Base-by-base conservation (phyloP, 2,888 invertebrate genomes). In the Brachylomia viminalis region DNA sequence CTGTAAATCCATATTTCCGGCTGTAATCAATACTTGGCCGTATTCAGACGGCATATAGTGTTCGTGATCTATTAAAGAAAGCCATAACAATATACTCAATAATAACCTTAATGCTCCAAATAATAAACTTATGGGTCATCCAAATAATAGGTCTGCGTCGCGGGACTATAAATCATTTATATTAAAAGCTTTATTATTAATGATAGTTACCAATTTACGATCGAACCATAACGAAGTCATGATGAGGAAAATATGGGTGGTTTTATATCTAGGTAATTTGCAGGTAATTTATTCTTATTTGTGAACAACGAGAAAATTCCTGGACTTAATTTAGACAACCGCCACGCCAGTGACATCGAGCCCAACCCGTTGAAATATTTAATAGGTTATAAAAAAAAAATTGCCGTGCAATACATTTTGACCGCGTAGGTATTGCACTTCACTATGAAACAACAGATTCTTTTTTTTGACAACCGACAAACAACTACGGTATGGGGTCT, bases 71-170 rank as follows among this genome's bases (percentile, higher is more conserved):
- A 74, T 20, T 65, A 27, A 23, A 75, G 17, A 75, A 75, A 47
- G 6, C 13, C 15, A 20, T 56, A 38, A 17, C 20, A 13, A 52
- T 61, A 45, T 15, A 59, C 45, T 33, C 3, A 52, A 45, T n/a
- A 79, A 8, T 6, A n/a, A 17, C 79, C 49, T 42, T 59, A 42
- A 45, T 17, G 30, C 4, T 47, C 10, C 13, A 10, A 42, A 76
- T 77, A 56, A 56, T 38, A 56, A 33, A 45, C 6, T 56, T 45
- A 72, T 49, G 38, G 27, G 23, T 17, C 27, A n/a, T 6, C 7
- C 15, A 56, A 52, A 70, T 81, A 67, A 80, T 81, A 38, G 65
- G 27, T 76, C 1, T n/a, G 59, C 64, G 73, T 68, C 72, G 20
- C 6, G 56, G 11, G 30, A 56, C 58, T 20, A 65, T 80, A 54